Evolutionary conservation across 2,113 vertebrate genomes (phyloP).

Genomic region (Oreotrochilus melanogaster): DNA sequence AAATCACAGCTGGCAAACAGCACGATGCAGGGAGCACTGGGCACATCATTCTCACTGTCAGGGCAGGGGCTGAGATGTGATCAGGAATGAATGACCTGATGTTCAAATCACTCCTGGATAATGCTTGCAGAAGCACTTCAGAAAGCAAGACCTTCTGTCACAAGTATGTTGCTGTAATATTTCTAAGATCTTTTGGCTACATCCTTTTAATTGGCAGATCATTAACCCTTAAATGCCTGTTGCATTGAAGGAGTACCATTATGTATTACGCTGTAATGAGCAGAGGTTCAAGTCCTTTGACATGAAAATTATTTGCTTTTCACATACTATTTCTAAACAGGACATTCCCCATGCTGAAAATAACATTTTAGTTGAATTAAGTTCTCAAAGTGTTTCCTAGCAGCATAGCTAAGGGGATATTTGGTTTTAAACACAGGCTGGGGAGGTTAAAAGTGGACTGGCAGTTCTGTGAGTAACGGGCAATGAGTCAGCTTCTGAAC

Average conservation of each 20-base stretch:
- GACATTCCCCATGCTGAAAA: not conserved
- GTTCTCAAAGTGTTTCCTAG: constrained; percentile 17
- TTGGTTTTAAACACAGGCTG: not conserved
- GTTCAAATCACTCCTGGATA: not conserved
- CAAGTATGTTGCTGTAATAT: not conserved
- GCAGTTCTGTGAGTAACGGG: constrained; percentile 27
- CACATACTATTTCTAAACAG: not conserved
- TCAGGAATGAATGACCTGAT: not conserved
- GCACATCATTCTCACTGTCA: accelerated
- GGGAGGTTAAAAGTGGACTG: constrained; percentile 40
- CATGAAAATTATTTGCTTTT: not conserved
- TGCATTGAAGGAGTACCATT: not conserved
- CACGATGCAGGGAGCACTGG: accelerated
- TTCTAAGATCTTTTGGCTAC: not conserved
- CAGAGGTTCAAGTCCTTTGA: not conserved
- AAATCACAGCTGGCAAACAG: not conserved
- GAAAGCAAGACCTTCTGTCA: not conserved
- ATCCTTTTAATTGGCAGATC: not conserved
- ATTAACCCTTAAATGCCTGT: constrained; percentile 3
- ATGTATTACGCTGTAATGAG: not conserved
- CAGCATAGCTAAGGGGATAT: not conserved
- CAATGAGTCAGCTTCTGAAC: constrained; percentile 48
- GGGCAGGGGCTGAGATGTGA: not conserved
- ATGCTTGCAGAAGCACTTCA: not conserved
- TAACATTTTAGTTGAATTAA: not conserved